Percentiles rank a stretch among this genome's conserved stretches.
phyloP scores from a whole-genome alignment of 2,888 invertebrate genomes.

The Drosophila nigricruria region DNA sequence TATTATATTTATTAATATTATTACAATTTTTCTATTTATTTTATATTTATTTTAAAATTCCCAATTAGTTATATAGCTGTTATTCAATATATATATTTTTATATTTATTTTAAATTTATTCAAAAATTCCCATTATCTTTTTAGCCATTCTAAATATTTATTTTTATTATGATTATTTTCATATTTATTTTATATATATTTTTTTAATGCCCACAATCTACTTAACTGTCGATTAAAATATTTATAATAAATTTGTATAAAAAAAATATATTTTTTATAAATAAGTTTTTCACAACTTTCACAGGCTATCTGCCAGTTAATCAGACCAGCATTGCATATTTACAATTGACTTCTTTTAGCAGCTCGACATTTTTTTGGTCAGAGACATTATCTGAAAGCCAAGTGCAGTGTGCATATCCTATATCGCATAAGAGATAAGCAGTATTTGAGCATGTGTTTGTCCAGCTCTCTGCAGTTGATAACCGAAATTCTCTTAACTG shows the following conservation, averaged over 20 bases:
- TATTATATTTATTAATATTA: too few relatives aligned
- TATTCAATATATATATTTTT: too few relatives aligned
- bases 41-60: too few relatives aligned
- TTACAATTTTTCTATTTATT: too few relatives aligned
- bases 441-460: constrained; percentile 55
- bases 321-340: background rate
- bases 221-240: too few relatives aligned
- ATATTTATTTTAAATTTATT: background rate
- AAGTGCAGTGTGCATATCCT: constrained; percentile 50
- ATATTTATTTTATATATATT: too few relatives aligned
- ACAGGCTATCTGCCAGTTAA: constrained; percentile 6
- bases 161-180: too few relatives aligned
- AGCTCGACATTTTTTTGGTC: constrained; percentile 15
- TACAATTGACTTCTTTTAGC: constrained; percentile 14
- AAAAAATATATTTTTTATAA: background rate
- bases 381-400: constrained; percentile 22
- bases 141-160: too few relatives aligned
- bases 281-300: background rate
- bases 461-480: constrained; percentile 50
- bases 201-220: too few relatives aligned
- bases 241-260: too few relatives aligned
- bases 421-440: constrained; percentile 48
- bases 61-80: too few relatives aligned
- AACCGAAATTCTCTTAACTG: constrained; percentile 15
- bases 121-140: background rate